Base-by-base conservation (phyloP, 2,888 invertebrate species). In the Gisinianus flammeolus region DNA sequence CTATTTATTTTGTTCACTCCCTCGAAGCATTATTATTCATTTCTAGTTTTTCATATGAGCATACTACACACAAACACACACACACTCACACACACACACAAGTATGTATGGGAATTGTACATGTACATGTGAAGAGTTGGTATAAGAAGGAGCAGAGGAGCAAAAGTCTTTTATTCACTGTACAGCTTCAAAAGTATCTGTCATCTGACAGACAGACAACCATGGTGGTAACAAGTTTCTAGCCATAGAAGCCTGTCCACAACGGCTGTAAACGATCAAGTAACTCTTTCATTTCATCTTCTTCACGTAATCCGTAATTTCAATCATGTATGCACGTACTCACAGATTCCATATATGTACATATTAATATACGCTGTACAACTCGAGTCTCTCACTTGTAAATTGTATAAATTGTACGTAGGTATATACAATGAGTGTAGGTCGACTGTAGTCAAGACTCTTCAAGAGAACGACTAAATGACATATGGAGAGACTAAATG, bases 181-280 rank as follows among this genome's bases (percentile, higher is more conserved):
- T 44, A 44, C 72, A 72, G 58, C 68, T 76, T 26, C 33, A 44
- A 6, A 44, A 62, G 62, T 70, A 19, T 72, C 72, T 79, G 79
- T 79, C 79, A 79, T 79, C 77, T 74, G 70, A 76, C 76, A 79
- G 79, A 79, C 77, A 77, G 74, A 56, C 77, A 68, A 79, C 74
- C 64, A 76, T 73, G 79, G 79, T 79, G 79, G 79, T 76, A 79
- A 79, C 79, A 79, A 79, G 68, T 79, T 79, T 79, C 74, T 62
- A 56, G 66, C 68, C 69, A 79, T 70, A 76, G 76, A 79, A 76
- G 72, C 79, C 79, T 79, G 79, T 79, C 79, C 75, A 71, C 79
- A 76, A 76, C 44, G 70, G 26, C 72, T 73, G 76, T 79, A 79
- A 79, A 76, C 76, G 76, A 62, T 67, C 68, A 76, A 68, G 69